Evolutionary conservation across 2,113 vertebrate genomes (phyloP), one percentile per base, ranked within the genome.

Genomic region (Bubalus kerabau): DNA sequence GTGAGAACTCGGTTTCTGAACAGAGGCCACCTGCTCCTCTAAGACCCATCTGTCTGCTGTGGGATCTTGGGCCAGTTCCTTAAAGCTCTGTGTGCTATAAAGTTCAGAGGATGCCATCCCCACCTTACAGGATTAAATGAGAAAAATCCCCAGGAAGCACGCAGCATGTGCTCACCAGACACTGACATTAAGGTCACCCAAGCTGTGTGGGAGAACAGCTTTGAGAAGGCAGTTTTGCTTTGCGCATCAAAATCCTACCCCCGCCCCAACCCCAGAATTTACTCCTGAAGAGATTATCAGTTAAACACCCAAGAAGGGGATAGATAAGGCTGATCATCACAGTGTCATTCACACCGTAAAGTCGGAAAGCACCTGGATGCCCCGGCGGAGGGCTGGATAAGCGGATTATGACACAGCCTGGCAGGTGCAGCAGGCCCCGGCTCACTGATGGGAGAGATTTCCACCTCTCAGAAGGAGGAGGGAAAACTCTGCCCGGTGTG

Each of bases 351-450:
- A 11, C 15, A 0, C 57, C 6, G 60, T 59, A 4, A 36, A 78
- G 59, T 10, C 16, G 4, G 59, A 76, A 64, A 23, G 6, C 46
- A 43, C n/a, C 24, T 4, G 15, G 67, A 21, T 3, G 43, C 36
- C 36, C 15, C 0, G 0, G 2, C 0, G 0, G 16, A 57, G 36
- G 84, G 21, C 24, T 7, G 48, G 59, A 7, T n/a, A 62, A 84
- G 85, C 1, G 4, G 62, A 32, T 50, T 15, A 52, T 0, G 14
- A 52, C 0, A 4, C 46, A 2, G 54, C 26, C 71, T 76, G 30
- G n/a, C n/a, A 23, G 52, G 46, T 3, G 52, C 74, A 2, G 81
- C 2, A 32, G 5, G 28, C 24, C 46, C 50, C 1, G 5, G 50
- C 13, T 91, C 56, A 50, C 46, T 16, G 64, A 13, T 7, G 30